A percentile compares a stretch with the other conserved stretches of the same genome.
These are phyloP conservation scores for Iphiclides podalirius DNA, from an alignment of 2,888 invertebrate species.

Conservation along the genomic window DNA sequence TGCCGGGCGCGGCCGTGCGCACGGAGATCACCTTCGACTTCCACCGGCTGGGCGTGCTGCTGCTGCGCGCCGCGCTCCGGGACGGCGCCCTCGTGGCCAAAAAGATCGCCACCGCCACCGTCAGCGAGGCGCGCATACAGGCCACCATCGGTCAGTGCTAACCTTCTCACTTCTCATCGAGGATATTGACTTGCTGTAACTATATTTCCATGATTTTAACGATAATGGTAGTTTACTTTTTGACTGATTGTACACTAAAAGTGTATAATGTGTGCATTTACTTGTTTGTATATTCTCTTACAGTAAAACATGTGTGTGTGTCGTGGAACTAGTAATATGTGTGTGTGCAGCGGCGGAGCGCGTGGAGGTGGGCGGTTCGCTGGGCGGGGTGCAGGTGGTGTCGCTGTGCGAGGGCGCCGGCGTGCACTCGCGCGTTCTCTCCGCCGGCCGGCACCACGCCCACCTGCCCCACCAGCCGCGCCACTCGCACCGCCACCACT, in stretches of 20 bases:
- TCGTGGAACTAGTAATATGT: no score
- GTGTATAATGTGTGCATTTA: no score
- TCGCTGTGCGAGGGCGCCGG: conserved; percentile 87
- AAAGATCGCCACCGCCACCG: conserved; percentile 96
- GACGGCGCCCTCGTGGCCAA: conserved; percentile 86
- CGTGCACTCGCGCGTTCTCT: conserved; percentile 91
- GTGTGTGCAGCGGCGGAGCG: conserved; percentile 62
- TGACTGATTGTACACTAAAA: no score
- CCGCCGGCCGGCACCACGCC: conserved; percentile 88
- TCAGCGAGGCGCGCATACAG: conserved; percentile 94
- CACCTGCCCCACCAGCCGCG: conserved; percentile 74
- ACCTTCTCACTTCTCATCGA: background rate
- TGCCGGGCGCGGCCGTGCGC: conserved; percentile 60
- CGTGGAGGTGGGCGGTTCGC: conserved; percentile 88
- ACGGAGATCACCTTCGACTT: conserved; percentile 96
- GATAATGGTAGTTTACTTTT: no score
- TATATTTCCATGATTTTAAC: no score
- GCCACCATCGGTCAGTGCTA: conserved; percentile 84
- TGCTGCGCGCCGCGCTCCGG: conserved; percentile 89
- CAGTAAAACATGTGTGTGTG: no score
- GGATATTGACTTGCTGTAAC: no score
- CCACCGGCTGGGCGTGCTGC: conserved; percentile 92
- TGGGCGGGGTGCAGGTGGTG: conserved; percentile 94
- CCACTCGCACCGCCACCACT: conserved; percentile 31
- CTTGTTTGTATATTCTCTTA: no score